These are phyloP conservation scores for Hestina assimilis DNA, from an alignment of 1,140 invertebrate species.

Conservation along the genomic window DNA sequence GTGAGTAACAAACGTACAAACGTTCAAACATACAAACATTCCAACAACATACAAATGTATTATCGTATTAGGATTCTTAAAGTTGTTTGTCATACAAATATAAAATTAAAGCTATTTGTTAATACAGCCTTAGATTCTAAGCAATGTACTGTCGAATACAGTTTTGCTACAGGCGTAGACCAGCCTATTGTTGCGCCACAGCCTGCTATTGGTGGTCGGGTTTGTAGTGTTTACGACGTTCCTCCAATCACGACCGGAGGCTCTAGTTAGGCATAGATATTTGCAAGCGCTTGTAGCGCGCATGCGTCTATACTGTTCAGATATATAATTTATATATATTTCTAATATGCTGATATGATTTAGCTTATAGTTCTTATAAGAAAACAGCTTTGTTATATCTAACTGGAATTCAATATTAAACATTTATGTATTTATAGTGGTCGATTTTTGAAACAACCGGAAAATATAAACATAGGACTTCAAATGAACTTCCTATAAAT, in stretches of 20 bases:
- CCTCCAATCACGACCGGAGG: constrained; percentile 60
- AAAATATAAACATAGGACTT: too few species aligned
- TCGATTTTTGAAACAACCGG: too few species aligned
- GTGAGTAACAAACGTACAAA: too few species aligned
- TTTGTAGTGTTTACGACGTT: constrained; percentile 19
- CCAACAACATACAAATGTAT: too few species aligned
- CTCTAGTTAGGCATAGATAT: constrained; percentile 49
- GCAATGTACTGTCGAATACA: constrained; percentile 16
- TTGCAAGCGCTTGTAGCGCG: constrained; percentile 33
- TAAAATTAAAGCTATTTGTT: not conserved
- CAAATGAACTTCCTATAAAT: too few species aligned
- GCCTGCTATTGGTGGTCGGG: constrained; percentile 44
- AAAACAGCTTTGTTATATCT: not conserved
- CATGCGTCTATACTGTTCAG: not conserved
- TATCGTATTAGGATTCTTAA: too few species aligned
- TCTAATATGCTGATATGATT: not conserved
- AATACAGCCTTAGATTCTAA: constrained; percentile 11
- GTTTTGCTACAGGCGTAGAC: constrained; percentile 32
- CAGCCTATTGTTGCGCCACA: constrained; percentile 52
- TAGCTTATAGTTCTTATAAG: not conserved
- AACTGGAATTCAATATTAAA: too few species aligned
- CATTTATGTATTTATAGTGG: too few species aligned
- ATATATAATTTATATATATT: not conserved
- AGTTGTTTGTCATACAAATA: too few species aligned
- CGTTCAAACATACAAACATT: too few species aligned